A percentile compares a stretch with the other conserved stretches of the same genome.
Evolutionary conservation across 1,140 invertebrate genomes (phyloP).

Genomic region (Calliopsis andreniformis): DNA sequence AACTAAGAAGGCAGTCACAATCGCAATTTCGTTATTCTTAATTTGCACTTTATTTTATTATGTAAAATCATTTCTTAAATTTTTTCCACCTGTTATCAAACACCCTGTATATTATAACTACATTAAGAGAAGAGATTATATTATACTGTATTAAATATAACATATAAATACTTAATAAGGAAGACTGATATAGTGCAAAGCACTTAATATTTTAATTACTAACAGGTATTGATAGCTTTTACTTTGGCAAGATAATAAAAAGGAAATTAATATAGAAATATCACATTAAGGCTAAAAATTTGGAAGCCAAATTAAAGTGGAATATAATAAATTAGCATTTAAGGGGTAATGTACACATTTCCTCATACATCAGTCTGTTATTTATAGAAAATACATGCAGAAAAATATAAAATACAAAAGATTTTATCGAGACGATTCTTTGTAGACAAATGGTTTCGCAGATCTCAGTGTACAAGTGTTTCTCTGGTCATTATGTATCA

Average conservation of each 20-base stretch:
- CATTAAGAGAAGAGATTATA: too few relatives aligned
- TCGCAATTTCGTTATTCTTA: too few relatives aligned
- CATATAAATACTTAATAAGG: not conserved
- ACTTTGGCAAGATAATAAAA: too few relatives aligned
- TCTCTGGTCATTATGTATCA: conserved; percentile 11
- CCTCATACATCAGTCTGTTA: conserved; percentile 10
- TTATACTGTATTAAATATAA: not conserved
- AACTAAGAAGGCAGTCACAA: too few relatives aligned
- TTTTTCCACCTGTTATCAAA: too few relatives aligned
- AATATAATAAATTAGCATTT: not conserved
- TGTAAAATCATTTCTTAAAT: too few relatives aligned
- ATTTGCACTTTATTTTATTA: too few relatives aligned
- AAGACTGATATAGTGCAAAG: conserved; percentile 4
- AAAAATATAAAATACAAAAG: conserved; percentile 43
- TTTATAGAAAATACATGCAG: conserved; percentile 36
- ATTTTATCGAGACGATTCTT: conserved; percentile 12
- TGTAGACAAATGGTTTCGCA: conserved; percentile 10
- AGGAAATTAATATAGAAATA: not conserved
- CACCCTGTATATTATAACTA: too few relatives aligned
- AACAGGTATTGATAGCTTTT: too few relatives aligned
- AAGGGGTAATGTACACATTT: conserved; percentile 25
- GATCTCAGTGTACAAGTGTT: conserved; percentile 2
- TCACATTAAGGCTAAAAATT: not conserved
- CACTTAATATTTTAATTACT: too few relatives aligned
- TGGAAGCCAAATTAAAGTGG: not conserved